Evolutionary conservation across 2,888 invertebrate species (phyloP).

Genomic region (Embidobia sp.): DNA sequence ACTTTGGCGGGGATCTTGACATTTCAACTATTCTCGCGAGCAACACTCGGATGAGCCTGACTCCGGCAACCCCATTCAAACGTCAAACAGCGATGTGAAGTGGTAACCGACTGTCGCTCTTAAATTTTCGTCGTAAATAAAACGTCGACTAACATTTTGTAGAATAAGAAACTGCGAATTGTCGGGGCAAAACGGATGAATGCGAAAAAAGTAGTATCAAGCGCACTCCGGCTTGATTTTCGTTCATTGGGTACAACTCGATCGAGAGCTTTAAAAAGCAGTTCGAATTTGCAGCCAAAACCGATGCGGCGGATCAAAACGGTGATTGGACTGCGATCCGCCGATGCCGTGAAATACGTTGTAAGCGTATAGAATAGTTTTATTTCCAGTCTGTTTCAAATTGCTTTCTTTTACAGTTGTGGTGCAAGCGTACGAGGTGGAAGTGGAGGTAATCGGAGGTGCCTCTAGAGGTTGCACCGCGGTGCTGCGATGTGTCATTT

Average conservation of each 20-base stretch:
- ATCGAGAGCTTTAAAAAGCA: no score
- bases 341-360: no score
- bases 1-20: conserved; percentile 26
- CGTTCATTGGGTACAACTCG: no score
- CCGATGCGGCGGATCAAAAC: no score
- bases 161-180: conserved; percentile 37
- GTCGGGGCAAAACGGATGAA: conserved; percentile 59
- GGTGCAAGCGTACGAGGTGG: conserved; percentile 88
- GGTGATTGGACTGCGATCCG: no score
- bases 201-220: no score
- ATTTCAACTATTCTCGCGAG: conserved; percentile 35
- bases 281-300: no score
- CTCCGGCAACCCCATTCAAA: conserved; percentile 19
- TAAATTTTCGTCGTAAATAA: conserved; percentile 74
- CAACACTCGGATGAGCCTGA: conserved; percentile 33
- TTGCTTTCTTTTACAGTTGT: conserved; percentile 84
- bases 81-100: conserved; percentile 51
- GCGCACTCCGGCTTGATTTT: no score
- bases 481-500: conserved; percentile 87
- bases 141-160: conserved; percentile 67
- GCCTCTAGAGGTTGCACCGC: conserved; percentile 88
- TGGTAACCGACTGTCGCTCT: conserved; percentile 70
- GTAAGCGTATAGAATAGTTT: conserved; percentile 3
- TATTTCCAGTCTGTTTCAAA: conserved; percentile 38
- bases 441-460: conserved; percentile 86